These are phyloP conservation scores for Pardosa pseudoannulata DNA, from an alignment of 2,888 invertebrate species.

Conservation along the genomic window DNA sequence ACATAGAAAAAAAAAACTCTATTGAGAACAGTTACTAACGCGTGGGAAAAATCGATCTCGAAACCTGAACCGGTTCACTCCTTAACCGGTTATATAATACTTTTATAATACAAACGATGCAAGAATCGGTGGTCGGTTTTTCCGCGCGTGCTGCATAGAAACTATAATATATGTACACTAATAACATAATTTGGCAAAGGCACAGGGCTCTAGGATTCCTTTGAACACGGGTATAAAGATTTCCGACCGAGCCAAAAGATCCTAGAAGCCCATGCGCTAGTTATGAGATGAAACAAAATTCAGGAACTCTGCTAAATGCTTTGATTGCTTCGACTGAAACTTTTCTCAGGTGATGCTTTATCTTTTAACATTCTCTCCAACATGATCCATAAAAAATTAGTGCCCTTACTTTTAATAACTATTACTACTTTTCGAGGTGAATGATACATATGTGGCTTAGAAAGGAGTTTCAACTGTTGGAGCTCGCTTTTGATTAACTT, in stretches of 20 bases:
- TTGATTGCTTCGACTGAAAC: slow-evolving; percentile 5
- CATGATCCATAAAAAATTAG: neutral
- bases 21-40: neutral
- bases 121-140: slow-evolving; percentile 39
- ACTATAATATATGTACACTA: slow-evolving; percentile 29
- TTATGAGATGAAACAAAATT: slow-evolving; percentile 3
- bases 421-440: too few species aligned
- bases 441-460: too few species aligned
- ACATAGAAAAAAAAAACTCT: neutral
- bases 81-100: slow-evolving; percentile 63
- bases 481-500: too few species aligned
- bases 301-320: slow-evolving; percentile 35
- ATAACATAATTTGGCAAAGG: slow-evolving; percentile 19
- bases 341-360: slow-evolving; percentile 31
- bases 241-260: neutral
- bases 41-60: slow-evolving; percentile 26
- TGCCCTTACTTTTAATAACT: too few species aligned
- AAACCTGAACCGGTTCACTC: slow-evolving; percentile 43
- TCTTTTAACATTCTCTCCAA: neutral
- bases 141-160: neutral
- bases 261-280: neutral
- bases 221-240: neutral
- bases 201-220: neutral
- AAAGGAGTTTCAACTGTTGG: too few species aligned
- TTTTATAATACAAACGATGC: slow-evolving; percentile 67